Conservation (phyloP, 2,113 vertebrate species). For the Astur gentilis region DNA sequence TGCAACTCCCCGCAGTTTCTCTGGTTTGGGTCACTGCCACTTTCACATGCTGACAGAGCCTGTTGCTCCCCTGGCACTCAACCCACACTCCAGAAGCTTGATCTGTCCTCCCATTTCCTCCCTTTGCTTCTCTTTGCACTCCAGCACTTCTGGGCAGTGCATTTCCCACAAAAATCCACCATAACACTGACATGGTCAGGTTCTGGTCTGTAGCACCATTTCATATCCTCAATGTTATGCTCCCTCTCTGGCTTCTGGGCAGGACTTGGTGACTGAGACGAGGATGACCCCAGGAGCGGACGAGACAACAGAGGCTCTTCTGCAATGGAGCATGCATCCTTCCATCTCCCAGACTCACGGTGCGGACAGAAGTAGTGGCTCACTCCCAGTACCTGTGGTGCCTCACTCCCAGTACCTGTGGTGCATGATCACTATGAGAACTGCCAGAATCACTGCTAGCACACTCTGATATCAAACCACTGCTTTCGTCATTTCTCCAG, state of each 20-base stretch:
- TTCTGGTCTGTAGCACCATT: not conserved
- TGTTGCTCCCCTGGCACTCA: not conserved
- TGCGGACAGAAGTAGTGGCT: conserved; percentile 17
- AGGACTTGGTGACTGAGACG: not conserved
- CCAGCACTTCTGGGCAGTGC: not conserved
- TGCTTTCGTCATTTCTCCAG: not conserved
- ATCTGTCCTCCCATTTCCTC: not conserved
- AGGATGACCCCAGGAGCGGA: not conserved
- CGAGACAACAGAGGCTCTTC: not conserved
- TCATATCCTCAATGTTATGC: conserved; percentile 31
- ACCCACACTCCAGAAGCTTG: not conserved
- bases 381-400: not conserved
- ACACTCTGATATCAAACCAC: not conserved
- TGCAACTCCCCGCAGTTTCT: not conserved
- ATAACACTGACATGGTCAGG: not conserved
- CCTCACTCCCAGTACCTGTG: not conserved
- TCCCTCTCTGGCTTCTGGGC: conserved; percentile 2
- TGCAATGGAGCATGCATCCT: not conserved
- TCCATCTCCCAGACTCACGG: not conserved
- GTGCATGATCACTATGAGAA: not conserved
- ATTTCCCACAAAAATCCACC: not conserved
- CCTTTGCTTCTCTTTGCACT: not conserved
- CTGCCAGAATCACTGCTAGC: not conserved
- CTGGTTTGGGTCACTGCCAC: not conserved
- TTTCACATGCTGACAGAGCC: not conserved